Conservation (phyloP, 2,113 vertebrate genomes). For the Bufo bufo region DNA sequence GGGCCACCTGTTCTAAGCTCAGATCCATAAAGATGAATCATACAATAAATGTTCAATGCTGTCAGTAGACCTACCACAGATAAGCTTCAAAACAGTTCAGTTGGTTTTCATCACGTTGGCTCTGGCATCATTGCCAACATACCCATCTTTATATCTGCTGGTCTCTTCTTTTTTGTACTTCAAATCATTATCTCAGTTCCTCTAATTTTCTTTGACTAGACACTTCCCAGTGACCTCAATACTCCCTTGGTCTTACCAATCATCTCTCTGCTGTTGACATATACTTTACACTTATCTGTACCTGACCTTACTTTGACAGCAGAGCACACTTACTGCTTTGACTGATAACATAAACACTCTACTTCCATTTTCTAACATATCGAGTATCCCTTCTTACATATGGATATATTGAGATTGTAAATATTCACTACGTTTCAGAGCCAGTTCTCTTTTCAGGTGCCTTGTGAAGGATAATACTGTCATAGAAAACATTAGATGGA, state of each 20-base stretch:
- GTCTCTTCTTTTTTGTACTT: slow-evolving; percentile 11
- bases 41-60: too few relatives aligned
- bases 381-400: neutral
- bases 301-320: slow-evolving; percentile 32
- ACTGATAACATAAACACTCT: slow-evolving; percentile 29
- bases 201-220: slow-evolving; percentile 21
- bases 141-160: neutral
- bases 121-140: neutral
- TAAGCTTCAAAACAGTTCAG: neutral
- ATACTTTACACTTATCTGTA: slow-evolving; percentile 36
- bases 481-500: neutral
- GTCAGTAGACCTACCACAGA: neutral
- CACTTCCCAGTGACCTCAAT: slow-evolving; percentile 24
- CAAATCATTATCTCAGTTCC: slow-evolving; percentile 6
- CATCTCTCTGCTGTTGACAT: slow-evolving; percentile 44
- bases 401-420: neutral
- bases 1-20: neutral
- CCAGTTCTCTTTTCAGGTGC: neutral
- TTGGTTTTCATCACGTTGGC: neutral
- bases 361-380: neutral
- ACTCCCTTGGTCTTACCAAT: slow-evolving; percentile 33
- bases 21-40: neutral
- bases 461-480: neutral
- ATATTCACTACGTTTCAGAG: neutral
- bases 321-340: neutral